These are phyloP conservation scores for Alloplasta piceator DNA, from an alignment of 2,888 invertebrate genomes.

Conservation along the genomic window DNA sequence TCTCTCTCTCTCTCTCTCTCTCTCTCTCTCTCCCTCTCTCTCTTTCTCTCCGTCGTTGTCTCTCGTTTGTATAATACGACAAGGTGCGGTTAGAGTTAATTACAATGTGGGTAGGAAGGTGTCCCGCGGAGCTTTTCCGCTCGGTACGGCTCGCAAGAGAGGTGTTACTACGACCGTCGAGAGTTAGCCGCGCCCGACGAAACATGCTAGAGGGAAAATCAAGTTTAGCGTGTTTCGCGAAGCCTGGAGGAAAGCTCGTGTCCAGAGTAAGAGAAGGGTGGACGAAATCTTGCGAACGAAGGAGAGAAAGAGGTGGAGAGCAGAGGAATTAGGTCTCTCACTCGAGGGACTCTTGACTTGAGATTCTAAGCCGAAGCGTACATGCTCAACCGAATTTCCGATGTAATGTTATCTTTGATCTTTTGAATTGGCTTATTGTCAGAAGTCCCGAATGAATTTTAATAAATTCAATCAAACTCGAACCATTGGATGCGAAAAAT, in stretches of 20 bases:
- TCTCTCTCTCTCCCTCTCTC: slow-evolving; percentile 11
- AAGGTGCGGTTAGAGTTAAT: slow-evolving; percentile 62
- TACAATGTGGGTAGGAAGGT: slow-evolving; percentile 45
- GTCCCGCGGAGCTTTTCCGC: slow-evolving; percentile 6
- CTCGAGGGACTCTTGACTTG: slow-evolving; percentile 16
- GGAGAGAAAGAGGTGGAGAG: neutral
- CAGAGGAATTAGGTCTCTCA: slow-evolving; percentile 28
- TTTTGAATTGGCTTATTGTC: slow-evolving; percentile 40
- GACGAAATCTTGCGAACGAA: slow-evolving; percentile 4
- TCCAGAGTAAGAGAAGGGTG: slow-evolving; percentile 2
- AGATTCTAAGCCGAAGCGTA: slow-evolving; percentile 59
- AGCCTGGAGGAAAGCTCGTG: slow-evolving; percentile 20
- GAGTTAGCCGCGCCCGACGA: slow-evolving; percentile 43
- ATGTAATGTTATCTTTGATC: slow-evolving; percentile 57
- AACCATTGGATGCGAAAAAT: no score
- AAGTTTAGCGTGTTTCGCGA: slow-evolving; percentile 50
- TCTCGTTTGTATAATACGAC: slow-evolving; percentile 60
- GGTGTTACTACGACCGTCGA: slow-evolving; percentile 42
- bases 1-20: no score
- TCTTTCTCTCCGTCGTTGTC: slow-evolving; percentile 44
- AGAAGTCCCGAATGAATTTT: no score
- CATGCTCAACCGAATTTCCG: slow-evolving; percentile 59
- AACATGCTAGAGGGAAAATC: slow-evolving; percentile 56
- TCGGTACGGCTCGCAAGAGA: slow-evolving; percentile 31
- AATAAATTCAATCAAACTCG: no score